A percentile compares a stretch with the other conserved stretches of the same genome.
Evolutionary conservation across 1,140 invertebrate genomes (phyloP).

Genomic region (Paraescarpia echinospica): DNA sequence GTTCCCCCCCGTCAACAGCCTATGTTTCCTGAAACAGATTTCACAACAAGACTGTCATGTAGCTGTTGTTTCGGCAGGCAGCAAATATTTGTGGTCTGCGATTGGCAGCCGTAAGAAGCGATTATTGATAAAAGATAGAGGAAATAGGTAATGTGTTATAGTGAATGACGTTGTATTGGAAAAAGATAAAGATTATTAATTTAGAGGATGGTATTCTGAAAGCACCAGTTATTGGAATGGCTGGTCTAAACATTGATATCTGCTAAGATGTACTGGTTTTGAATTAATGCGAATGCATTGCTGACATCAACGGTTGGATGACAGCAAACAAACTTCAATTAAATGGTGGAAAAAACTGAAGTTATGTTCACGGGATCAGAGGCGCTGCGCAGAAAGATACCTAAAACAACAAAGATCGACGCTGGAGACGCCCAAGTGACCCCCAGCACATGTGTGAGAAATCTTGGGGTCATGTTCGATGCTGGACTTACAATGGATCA

Average conservation of each 20-base stretch:
- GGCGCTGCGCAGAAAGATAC: no score
- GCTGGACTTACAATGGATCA: no score
- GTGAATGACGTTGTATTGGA: not conserved
- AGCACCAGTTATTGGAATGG: no score
- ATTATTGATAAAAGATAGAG: not conserved
- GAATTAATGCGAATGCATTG: not conserved
- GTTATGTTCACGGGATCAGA: no score
- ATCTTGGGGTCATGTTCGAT: no score
- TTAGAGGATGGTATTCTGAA: no score
- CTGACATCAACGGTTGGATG: no score
- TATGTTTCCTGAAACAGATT: not conserved
- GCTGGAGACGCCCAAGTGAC: no score
- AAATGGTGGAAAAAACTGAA: no score
- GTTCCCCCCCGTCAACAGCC: not conserved
- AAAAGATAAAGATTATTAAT: not conserved
- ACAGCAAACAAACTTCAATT: no score
- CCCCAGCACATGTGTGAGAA: no score
- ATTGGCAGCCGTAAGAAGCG: not conserved
- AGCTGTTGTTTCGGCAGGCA: not conserved
- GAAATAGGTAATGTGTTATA: not conserved
- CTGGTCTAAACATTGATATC: not conserved
- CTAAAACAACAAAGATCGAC: no score
- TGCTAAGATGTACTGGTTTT: not conserved
- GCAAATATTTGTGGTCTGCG: not conserved
- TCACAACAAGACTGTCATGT: not conserved